These are phyloP conservation scores for Nomada lathburiana DNA, from an alignment of 2,888 invertebrate species.

Conservation along the genomic window DNA sequence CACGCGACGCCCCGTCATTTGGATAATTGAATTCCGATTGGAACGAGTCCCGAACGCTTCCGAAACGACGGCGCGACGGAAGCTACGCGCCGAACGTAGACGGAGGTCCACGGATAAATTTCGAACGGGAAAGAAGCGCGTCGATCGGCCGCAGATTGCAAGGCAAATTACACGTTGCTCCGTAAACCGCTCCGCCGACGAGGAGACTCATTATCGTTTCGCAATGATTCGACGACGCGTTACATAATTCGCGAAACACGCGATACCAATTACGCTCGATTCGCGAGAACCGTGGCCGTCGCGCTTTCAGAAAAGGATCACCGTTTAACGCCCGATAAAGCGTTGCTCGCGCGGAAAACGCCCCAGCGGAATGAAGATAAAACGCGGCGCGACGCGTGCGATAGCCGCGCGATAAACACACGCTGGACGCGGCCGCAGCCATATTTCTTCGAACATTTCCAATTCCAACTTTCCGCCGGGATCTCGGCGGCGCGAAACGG, in stretches of 20 bases:
- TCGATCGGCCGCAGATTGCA: slow-evolving; percentile 51
- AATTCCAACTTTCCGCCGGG: slow-evolving; percentile 49
- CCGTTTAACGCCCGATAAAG: no score
- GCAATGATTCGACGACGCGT: slow-evolving; percentile 62
- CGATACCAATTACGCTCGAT: slow-evolving; percentile 44
- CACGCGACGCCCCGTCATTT: slow-evolving; percentile 7
- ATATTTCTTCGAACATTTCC: slow-evolving; percentile 53
- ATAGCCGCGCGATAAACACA: slow-evolving; percentile 27
- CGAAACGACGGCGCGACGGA: neutral
- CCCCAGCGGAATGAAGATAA: neutral
- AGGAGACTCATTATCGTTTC: slow-evolving; percentile 60
- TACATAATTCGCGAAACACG: slow-evolving; percentile 57
- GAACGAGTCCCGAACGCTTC: neutral
- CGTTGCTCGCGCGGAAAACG: no score
- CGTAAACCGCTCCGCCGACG: slow-evolving; percentile 47
- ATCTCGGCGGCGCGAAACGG: slow-evolving; percentile 13
- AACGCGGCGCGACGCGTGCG: slow-evolving; percentile 19
- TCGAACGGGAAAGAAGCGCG: slow-evolving; percentile 6
- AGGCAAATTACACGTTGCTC: slow-evolving; percentile 62
- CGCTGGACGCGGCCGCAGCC: neutral
- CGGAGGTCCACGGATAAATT: neutral
- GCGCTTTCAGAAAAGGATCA: no score
- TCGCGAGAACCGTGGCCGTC: no score
- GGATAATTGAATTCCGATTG: slow-evolving; percentile 8
- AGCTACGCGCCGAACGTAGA: neutral